Evolutionary conservation across 2,113 vertebrate genomes (phyloP).

Genomic region (Ancistrus triradiatus): DNA sequence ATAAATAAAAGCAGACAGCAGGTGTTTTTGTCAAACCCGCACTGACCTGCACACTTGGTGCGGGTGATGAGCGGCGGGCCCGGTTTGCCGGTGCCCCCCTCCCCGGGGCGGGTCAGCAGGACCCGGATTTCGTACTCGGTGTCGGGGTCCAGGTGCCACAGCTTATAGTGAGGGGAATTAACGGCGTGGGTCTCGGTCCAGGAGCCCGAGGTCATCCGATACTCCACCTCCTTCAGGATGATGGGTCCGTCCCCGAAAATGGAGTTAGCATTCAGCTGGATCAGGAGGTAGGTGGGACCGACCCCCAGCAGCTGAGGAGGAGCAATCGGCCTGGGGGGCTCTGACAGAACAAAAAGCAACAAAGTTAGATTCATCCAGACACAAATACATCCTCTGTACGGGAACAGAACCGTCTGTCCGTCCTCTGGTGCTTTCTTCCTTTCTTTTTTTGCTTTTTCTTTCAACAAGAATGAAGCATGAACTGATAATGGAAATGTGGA

Average conservation of each 20-base stretch:
- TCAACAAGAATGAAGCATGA: too few species aligned
- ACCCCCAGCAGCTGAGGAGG: constrained; percentile 92
- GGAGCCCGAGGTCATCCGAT: constrained; percentile 91
- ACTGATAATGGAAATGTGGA: too few species aligned
- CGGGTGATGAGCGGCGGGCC: constrained; percentile 91
- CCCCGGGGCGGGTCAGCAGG: constrained; percentile 87
- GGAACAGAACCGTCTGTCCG: too few species aligned
- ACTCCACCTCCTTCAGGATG: constrained; percentile 95
- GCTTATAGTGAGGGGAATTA: constrained; percentile 91
- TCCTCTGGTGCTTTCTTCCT: too few species aligned
- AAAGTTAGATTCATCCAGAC: too few species aligned
- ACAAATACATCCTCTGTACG: too few species aligned
- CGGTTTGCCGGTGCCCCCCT: constrained; percentile 90
- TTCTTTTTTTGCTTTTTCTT: too few species aligned
- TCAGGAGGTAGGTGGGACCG: constrained; percentile 91
- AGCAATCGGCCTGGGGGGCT: constrained; percentile 92
- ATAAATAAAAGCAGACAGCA: not conserved
- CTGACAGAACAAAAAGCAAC: too few species aligned
- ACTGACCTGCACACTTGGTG: constrained; percentile 94
- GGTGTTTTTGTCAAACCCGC: not conserved
- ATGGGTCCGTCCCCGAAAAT: constrained; percentile 97
- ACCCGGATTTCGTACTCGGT: constrained; percentile 96
- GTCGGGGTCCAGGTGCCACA: constrained; percentile 97
- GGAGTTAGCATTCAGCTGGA: constrained; percentile 96
- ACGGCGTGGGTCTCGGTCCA: constrained; percentile 97